These are phyloP conservation scores for Sesia bembeciformis DNA, from an alignment of 2,888 invertebrate species.

Conservation along the genomic window DNA sequence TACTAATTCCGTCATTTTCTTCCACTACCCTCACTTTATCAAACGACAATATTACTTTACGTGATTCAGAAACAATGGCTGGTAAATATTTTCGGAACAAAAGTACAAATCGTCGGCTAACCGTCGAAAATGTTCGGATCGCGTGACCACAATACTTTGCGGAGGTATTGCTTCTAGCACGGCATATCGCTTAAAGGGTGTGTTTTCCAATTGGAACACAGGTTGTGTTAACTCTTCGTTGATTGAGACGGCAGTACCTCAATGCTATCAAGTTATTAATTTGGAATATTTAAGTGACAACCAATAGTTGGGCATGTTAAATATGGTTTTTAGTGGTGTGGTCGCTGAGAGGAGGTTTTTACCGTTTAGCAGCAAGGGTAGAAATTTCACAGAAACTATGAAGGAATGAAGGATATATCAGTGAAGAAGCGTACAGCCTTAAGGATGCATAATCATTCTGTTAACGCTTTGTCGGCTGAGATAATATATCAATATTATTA, in stretches of 20 bases:
- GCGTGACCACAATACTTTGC: constrained; percentile 17
- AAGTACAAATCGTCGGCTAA: constrained; percentile 16
- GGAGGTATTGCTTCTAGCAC: constrained; percentile 10
- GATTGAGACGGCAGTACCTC: background rate
- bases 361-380: too few relatives aligned
- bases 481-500: too few relatives aligned
- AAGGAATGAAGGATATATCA: too few relatives aligned
- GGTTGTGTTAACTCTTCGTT: background rate
- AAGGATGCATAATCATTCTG: too few relatives aligned
- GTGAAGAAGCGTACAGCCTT: too few relatives aligned
- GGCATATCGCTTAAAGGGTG: constrained; percentile 4
- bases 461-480: too few relatives aligned
- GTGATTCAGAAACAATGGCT: constrained; percentile 16
- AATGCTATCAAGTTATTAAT: too few relatives aligned
- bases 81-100: constrained; percentile 16
- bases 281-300: too few relatives aligned
- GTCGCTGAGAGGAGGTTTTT: too few relatives aligned
- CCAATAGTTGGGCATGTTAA: too few relatives aligned
- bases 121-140: constrained; percentile 20
- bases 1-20: background rate
- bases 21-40: background rate
- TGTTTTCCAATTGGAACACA: background rate
- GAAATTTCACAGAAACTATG: too few relatives aligned
- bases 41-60: background rate
- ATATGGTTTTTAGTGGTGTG: too few relatives aligned